phyloP scores from a whole-genome alignment of 2,888 invertebrate genomes.

The Urechis unicinctus region DNA sequence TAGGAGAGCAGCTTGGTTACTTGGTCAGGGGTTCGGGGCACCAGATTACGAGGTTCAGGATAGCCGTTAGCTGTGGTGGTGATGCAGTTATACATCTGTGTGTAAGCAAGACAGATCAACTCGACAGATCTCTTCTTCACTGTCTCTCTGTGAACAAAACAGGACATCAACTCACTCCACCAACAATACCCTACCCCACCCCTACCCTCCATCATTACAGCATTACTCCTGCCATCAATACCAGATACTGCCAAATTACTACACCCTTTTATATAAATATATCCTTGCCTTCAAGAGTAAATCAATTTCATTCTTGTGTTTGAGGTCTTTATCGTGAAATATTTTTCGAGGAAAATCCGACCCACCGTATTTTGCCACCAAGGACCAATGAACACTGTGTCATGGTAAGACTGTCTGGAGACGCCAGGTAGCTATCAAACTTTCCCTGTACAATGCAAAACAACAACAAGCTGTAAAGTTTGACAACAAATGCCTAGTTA shows the following conservation, averaged over 20 bases:
- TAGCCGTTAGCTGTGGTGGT: slow-evolving; percentile 73
- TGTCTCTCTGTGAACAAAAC: slow-evolving; percentile 35
- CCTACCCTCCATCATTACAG: no score
- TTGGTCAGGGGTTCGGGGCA: slow-evolving; percentile 69
- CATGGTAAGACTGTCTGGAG: slow-evolving; percentile 75
- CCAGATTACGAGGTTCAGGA: slow-evolving; percentile 65
- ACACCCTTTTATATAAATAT: no score
- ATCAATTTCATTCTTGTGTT: no score
- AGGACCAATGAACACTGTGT: slow-evolving; percentile 80
- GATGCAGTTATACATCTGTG: slow-evolving; percentile 75
- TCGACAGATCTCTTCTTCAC: slow-evolving; percentile 72
- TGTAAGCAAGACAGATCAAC: slow-evolving; percentile 81
- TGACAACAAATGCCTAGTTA: no score
- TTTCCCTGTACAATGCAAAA: no score
- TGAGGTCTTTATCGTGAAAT: no score
- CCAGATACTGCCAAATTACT: no score
- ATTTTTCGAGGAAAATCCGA: background rate
- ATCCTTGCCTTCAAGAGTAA: no score
- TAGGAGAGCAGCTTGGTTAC: slow-evolving; percentile 44
- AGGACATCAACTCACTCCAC: no score
- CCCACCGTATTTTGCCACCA: slow-evolving; percentile 60
- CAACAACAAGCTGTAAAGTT: no score
- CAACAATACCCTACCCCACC: no score
- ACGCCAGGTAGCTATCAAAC: slow-evolving; percentile 76
- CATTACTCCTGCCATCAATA: no score